Percentiles rank a stretch among this genome's conserved stretches.
These are phyloP conservation scores for Antechinus flavipes DNA, from an alignment of 2,113 vertebrate species.

Conservation along the genomic window DNA sequence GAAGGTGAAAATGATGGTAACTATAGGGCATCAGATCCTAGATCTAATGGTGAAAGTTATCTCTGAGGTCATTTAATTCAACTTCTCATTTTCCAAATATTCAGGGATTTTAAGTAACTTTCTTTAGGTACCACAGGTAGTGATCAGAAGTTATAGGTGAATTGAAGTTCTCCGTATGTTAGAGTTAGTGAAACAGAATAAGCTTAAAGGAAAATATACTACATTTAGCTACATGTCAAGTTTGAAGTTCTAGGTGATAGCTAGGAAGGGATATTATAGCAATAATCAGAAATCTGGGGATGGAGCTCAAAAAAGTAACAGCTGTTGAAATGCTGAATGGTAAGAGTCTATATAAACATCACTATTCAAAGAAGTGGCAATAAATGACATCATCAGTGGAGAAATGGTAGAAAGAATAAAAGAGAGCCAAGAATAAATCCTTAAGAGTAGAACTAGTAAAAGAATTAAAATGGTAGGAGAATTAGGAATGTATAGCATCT, in stretches of 20 bases:
- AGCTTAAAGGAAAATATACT: no score
- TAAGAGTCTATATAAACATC: background rate
- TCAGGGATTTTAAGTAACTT: background rate
- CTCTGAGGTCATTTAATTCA: background rate
- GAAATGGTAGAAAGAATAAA: background rate
- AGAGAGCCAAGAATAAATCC: background rate
- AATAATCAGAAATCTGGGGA: background rate
- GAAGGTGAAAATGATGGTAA: background rate
- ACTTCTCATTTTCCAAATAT: background rate
- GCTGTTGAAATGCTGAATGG: background rate
- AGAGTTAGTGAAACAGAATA: background rate
- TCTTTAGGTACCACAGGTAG: no score
- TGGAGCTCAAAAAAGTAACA: background rate
- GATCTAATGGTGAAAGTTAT: background rate
- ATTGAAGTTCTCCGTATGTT: background rate
- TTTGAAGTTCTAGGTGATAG: no score
- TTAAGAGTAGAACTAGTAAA: background rate
- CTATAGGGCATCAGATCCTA: background rate
- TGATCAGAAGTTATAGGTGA: background rate
- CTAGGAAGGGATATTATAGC: background rate
- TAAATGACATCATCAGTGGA: background rate
- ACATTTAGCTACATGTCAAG: no score
- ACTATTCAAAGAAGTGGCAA: no score
- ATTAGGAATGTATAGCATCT: background rate
- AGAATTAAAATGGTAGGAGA: background rate